A percentile compares a stretch with the other conserved stretches of the same genome.
Conservation (phyloP, 2,113 vertebrate species). For the Odocoileus virginianus region DNA sequence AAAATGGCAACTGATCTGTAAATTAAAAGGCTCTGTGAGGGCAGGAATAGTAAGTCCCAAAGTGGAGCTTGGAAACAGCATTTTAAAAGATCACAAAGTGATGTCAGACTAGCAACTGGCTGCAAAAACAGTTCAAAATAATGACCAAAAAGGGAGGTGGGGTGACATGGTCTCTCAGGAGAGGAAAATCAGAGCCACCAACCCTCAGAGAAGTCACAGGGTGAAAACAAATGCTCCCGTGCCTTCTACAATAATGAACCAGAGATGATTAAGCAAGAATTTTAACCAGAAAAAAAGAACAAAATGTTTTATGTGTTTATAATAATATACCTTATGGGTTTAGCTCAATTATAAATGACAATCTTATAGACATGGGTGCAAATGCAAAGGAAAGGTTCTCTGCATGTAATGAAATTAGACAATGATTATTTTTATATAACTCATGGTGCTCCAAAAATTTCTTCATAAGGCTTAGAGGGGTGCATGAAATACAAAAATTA, state of each 20-base stretch:
- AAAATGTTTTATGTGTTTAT: neutral
- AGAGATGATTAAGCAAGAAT: neutral
- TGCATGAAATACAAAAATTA: neutral
- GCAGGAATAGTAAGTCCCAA: neutral
- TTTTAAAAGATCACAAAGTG: slow-evolving; percentile 28
- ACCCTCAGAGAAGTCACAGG: neutral
- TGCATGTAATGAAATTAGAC: neutral
- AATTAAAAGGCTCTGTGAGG: slow-evolving; percentile 37
- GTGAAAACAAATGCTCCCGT: neutral
- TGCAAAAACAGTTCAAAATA: slow-evolving; percentile 8
- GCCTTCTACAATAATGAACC: neutral
- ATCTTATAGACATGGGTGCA: neutral
- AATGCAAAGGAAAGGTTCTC: neutral
- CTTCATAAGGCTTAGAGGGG: neutral
- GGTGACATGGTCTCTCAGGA: neutral
- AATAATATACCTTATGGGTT: neutral
- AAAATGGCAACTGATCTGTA: slow-evolving; percentile 27
- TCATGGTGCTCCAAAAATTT: neutral
- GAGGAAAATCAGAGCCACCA: neutral
- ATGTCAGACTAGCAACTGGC: neutral
- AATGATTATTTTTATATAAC: neutral
- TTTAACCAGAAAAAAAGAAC: neutral
- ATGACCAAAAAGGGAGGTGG: neutral
- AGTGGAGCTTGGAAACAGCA: neutral
- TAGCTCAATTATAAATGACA: neutral